These are phyloP conservation scores for Acanthisitta chloris DNA, from an alignment of 2,113 vertebrate species.

Conservation along the genomic window DNA sequence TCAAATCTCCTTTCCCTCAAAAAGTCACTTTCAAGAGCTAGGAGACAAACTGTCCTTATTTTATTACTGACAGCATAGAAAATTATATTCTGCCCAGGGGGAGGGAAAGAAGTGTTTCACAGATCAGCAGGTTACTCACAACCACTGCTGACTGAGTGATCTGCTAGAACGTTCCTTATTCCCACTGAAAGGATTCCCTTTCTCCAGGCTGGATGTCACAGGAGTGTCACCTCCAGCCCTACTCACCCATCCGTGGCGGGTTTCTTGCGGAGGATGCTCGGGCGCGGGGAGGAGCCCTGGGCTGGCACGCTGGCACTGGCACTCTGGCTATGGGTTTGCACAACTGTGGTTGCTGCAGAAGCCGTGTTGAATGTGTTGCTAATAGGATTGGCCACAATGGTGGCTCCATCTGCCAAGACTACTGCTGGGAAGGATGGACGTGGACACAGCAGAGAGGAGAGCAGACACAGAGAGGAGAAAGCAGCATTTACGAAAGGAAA, in stretches of 20 bases:
- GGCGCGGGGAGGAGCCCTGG: conserved; percentile 92
- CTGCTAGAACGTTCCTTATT: not conserved
- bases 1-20: not conserved
- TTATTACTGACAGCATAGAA: not conserved
- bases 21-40: not conserved
- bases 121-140: not conserved
- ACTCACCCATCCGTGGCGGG: conserved; percentile 91
- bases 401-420: conserved; percentile 89
- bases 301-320: conserved; percentile 81
- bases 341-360: conserved; percentile 88
- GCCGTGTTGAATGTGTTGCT: conserved; percentile 87
- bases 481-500: not conserved
- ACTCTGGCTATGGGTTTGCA: conserved; percentile 91
- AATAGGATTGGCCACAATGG: conserved; percentile 91
- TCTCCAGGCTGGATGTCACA: not conserved
- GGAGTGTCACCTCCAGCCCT: not conserved
- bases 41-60: not conserved
- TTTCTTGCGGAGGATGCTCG: conserved; percentile 97
- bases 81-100: not conserved
- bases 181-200: not conserved
- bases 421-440: conserved; percentile 69
- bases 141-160: not conserved
- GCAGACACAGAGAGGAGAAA: not conserved
- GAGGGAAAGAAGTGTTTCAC: not conserved
- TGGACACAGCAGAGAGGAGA: not conserved